A percentile compares a stretch with the other conserved stretches of the same genome.
phyloP scores from a whole-genome alignment of 2,888 invertebrate species.

The Pristionchus arcanus region DNA sequence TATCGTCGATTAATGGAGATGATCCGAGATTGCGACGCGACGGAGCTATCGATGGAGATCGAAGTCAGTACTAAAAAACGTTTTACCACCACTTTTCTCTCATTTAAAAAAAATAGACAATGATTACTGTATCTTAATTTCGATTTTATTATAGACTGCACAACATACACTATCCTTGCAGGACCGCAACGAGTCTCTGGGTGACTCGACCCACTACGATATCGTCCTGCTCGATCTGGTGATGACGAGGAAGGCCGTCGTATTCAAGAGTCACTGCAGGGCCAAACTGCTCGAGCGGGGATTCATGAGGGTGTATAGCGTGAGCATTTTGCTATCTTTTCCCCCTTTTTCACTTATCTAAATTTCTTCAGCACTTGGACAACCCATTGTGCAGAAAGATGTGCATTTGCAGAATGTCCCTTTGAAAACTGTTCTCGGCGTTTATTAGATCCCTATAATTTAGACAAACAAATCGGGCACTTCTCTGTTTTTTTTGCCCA shows the following conservation, averaged over 20 bases:
- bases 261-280: slow-evolving; percentile 7
- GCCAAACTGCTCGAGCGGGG: not conserved
- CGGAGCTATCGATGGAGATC: not conserved
- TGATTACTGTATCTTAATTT: too few species aligned
- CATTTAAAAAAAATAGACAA: too few species aligned
- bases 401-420: too few species aligned
- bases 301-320: not conserved
- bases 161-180: not conserved
- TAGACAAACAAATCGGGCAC: too few species aligned
- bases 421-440: too few species aligned
- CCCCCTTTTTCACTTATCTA: not conserved
- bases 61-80: not conserved
- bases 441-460: too few species aligned
- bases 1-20: slow-evolving; percentile 11
- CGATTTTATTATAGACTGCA: too few species aligned
- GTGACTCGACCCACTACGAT: not conserved
- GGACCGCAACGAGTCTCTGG: not conserved
- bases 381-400: too few species aligned
- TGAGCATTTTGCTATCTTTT: not conserved
- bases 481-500: too few species aligned
- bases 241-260: not conserved
- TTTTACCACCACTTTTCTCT: too few species aligned
- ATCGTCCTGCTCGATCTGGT: not conserved
- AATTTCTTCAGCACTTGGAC: too few species aligned
- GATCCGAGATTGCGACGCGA: not conserved